A percentile compares a stretch with the other conserved stretches of the same genome.
Conservation (phyloP, 2,888 invertebrate species). For the Melanophora roralis region DNA sequence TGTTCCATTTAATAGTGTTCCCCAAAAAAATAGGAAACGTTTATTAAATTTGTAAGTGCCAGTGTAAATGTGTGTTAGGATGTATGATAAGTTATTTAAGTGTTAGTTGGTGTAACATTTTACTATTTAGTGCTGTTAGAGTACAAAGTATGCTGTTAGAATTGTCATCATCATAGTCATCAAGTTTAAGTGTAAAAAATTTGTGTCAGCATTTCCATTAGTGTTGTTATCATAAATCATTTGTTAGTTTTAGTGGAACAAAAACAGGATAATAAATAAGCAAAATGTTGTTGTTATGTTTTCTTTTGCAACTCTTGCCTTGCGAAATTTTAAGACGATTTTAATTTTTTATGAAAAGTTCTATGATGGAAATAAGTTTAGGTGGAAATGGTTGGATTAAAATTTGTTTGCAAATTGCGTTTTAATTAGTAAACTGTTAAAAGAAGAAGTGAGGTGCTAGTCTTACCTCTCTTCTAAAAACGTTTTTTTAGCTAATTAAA, state of each 20-base stretch:
- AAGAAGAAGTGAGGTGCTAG: not conserved
- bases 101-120: conserved; percentile 32
- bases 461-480: not conserved
- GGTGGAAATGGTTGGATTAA: not conserved
- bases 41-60: conserved; percentile 52
- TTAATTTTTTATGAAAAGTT: conserved; percentile 33
- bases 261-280: conserved; percentile 42
- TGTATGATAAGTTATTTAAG: not conserved
- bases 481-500: too few relatives aligned
- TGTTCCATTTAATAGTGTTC: conserved; percentile 58
- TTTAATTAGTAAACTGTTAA: not conserved
- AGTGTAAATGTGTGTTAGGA: not conserved
- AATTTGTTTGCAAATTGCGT: not conserved
- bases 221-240: conserved; percentile 61
- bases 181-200: conserved; percentile 61
- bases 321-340: conserved; percentile 26
- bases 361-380: not conserved
- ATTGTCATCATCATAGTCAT: conserved; percentile 61
- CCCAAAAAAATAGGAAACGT: conserved; percentile 47
- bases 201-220: conserved; percentile 63
- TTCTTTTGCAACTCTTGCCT: not conserved
- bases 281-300: conserved; percentile 1
- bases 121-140: conserved; percentile 33
- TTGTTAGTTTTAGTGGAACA: conserved; percentile 34
- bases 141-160: conserved; percentile 48